phyloP scores from a whole-genome alignment of 2,888 invertebrate species.

The Neocrepidodera transversa region DNA sequence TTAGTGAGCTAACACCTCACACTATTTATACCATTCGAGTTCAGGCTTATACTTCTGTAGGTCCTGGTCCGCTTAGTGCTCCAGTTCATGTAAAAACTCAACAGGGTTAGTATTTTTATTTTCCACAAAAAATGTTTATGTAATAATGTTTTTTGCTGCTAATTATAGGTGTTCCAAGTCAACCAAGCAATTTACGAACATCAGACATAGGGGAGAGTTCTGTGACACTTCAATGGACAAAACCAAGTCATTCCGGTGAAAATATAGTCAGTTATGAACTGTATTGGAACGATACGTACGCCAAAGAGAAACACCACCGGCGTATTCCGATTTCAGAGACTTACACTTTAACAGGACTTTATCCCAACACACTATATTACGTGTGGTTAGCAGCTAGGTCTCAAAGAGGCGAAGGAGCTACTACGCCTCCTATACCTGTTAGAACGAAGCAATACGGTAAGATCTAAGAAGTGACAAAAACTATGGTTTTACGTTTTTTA shows the following conservation, averaged over 20 bases:
- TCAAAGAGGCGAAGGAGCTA: slow-evolving; percentile 92
- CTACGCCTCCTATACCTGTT: slow-evolving; percentile 91
- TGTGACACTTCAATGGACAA: slow-evolving; percentile 90
- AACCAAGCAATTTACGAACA: slow-evolving; percentile 89
- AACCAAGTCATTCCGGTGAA: slow-evolving; percentile 90
- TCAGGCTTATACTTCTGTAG: slow-evolving; percentile 92
- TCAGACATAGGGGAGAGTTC: slow-evolving; percentile 89
- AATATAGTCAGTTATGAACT: slow-evolving; percentile 95
- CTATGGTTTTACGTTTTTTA: slow-evolving; percentile 6
- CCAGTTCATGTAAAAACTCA: slow-evolving; percentile 99
- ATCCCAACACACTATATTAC: slow-evolving; percentile 96
- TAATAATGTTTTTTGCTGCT: neutral
- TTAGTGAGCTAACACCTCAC: slow-evolving; percentile 89
- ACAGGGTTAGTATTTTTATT: slow-evolving; percentile 71
- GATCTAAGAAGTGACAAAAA: slow-evolving; percentile 57
- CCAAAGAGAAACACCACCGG: slow-evolving; percentile 85
- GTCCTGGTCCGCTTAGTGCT: slow-evolving; percentile 92
- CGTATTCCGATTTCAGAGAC: slow-evolving; percentile 83
- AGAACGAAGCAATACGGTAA: slow-evolving; percentile 98
- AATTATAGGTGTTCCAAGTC: slow-evolving; percentile 87
- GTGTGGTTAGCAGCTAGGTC: slow-evolving; percentile 96
- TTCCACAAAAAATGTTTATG: neutral
- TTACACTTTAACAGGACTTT: slow-evolving; percentile 87
- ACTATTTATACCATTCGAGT: slow-evolving; percentile 94
- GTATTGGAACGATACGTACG: slow-evolving; percentile 97